Conservation (phyloP, 1,140 invertebrate genomes). For the Diachasmimorpha longicaudata region DNA sequence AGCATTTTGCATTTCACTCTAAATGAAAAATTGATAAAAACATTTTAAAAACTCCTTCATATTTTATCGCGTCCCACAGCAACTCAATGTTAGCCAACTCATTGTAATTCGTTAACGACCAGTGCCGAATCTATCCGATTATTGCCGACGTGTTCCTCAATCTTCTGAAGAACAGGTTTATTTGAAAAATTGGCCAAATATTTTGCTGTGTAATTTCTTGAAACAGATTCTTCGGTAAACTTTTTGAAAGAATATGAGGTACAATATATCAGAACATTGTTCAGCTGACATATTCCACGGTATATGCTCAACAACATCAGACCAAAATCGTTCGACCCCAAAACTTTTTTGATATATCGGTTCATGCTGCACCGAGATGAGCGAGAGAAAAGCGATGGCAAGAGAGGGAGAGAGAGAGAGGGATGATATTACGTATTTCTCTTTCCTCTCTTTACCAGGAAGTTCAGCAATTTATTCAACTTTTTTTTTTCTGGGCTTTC, state of each 20-base stretch:
- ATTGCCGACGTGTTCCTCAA: background rate
- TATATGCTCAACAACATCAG: background rate
- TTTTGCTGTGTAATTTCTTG: background rate
- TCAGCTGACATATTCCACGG: slow-evolving; percentile 18
- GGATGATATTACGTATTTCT: slow-evolving; percentile 19
- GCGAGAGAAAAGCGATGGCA: background rate
- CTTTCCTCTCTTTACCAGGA: slow-evolving; percentile 36
- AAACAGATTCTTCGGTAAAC: background rate
- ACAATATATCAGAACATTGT: slow-evolving; percentile 17
- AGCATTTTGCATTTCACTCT: no score
- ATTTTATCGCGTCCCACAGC: no score
- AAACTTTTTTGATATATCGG: slow-evolving; percentile 37
- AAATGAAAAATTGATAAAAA: no score
- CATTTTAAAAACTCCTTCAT: no score
- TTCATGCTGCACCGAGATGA: background rate
- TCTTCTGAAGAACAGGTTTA: background rate
- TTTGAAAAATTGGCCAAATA: background rate
- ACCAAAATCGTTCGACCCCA: slow-evolving; percentile 13
- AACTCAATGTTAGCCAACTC: no score
- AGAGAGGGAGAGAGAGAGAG: background rate
- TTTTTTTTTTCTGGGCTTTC: slow-evolving; percentile 40
- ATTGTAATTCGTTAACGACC: no score
- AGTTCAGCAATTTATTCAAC: slow-evolving; percentile 47
- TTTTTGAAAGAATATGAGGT: slow-evolving; percentile 7
- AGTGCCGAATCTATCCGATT: no score